Base-by-base conservation (phyloP, 2,797 vertebrate species). In the Podargus strigoides region DNA sequence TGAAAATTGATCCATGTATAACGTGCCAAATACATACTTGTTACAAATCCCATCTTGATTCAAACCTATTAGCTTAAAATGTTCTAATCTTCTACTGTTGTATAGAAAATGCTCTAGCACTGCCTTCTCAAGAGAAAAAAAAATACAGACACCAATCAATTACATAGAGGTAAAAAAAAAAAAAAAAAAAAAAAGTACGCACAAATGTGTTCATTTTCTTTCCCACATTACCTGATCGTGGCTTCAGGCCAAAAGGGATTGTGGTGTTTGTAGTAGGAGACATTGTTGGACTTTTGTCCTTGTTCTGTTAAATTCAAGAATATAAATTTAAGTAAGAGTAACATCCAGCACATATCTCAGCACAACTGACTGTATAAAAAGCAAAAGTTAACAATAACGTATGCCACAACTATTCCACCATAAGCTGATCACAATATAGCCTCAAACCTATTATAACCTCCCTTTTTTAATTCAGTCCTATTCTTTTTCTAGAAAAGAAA, bases 211-310 rank as follows among this genome's bases (percentile, higher is more conserved):
- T 34, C 14, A 52, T 78, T 64, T 72, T 68, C 41, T 81, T 37
- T 67, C 59, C 36, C 36, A 88, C 94, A 97, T 98, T 98, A 99
- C 99, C 99, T 97, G 99, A 99, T 83, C 99, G 98, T 19, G 99
- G 99, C 90, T 99, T 99, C 95, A 99, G 97, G 78, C 99, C 99
- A 93, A 99, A 99, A 2, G 98, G 98, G 17, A 98, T 96, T n/a
- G 97, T 89, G 93, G 93, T 96, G 88, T 97, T 98, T 76, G 97
- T 92, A 55, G 98, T 96, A 37, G 97, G 97, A 87, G 98, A 98
- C 47, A 97, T 37, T 53, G 95, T 62, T 1, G 98, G 98, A 72
- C 97, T 98, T 82, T 82, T 95, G 88, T 98, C 98, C 62, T 98
- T 98, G 89, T 89, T 97, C 99, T 99, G 97, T 52, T 49, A 26